Conservation (phyloP, 2,888 invertebrate species). For the Chaetoderma sp. region DNA sequence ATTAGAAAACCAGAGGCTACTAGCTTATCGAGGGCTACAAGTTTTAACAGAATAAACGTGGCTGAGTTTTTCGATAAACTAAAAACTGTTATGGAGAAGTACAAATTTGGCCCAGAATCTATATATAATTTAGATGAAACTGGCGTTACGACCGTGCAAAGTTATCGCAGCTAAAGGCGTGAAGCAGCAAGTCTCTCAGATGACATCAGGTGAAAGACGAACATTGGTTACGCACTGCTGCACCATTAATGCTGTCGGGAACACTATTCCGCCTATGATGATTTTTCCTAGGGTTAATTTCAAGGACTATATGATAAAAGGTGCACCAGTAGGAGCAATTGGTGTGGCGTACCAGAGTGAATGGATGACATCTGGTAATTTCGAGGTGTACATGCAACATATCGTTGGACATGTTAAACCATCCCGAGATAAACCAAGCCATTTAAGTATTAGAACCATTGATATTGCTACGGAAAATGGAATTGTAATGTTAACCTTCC, state of each 20-base stretch:
- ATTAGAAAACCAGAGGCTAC: conserved; percentile 15
- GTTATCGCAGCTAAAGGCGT: conserved; percentile 3
- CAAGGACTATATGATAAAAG: conserved; percentile 19
- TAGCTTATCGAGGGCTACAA: conserved; percentile 7
- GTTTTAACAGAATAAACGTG: conserved; percentile 9
- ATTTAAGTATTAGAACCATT: too few relatives aligned
- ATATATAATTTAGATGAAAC: conserved; percentile 12
- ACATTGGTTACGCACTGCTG: conserved; percentile 17
- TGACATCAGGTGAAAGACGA: conserved; percentile 14
- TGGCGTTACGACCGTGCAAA: neutral
- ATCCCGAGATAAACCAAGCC: neutral
- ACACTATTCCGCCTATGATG: conserved; percentile 24
- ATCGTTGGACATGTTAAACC: conserved; percentile 4
- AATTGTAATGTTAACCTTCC: conserved; percentile 26
- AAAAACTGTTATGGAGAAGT: conserved; percentile 2
- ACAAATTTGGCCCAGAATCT: neutral
- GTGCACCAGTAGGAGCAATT: conserved; percentile 21
- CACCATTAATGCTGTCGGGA: conserved; percentile 24
- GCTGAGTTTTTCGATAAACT: conserved; percentile 16
- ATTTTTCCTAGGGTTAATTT: conserved; percentile 29
- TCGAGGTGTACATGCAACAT: conserved; percentile 28
- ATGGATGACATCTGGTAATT: conserved; percentile 28
- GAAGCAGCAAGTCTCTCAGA: neutral
- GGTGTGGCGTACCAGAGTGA: conserved; percentile 15
- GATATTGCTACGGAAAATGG: conserved; percentile 25